A percentile compares a stretch with the other conserved stretches of the same genome.
Conservation (phyloP, 2,888 invertebrate species). For the Sarcophaga carnaria region DNA sequence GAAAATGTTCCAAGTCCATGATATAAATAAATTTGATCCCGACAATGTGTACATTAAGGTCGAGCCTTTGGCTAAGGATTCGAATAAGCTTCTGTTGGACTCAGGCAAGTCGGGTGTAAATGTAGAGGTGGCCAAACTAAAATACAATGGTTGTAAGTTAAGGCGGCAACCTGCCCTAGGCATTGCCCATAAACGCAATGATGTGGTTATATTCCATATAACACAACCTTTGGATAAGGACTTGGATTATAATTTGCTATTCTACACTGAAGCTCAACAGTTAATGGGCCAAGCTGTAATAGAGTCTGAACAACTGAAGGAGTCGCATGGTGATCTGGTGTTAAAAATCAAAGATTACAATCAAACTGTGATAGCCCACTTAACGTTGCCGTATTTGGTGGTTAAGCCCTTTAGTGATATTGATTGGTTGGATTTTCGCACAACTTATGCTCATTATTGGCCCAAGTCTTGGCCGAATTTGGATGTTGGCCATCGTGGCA, state of each 20-base stretch:
- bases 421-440: constrained; percentile 87
- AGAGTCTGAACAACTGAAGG: constrained; percentile 88
- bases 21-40: constrained; percentile 83
- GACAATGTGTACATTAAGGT: constrained; percentile 82
- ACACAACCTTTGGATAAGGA: constrained; percentile 75
- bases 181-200: constrained; percentile 75
- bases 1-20: constrained; percentile 85
- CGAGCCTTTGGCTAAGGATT: constrained; percentile 72
- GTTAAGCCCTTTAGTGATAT: constrained; percentile 76
- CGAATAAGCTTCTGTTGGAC: constrained; percentile 46
- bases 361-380: constrained; percentile 90
- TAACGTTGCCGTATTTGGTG: constrained; percentile 85
- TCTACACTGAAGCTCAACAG: constrained; percentile 72
- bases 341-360: constrained; percentile 87
- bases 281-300: constrained; percentile 94
- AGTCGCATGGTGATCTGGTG: constrained; percentile 88
- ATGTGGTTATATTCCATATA: constrained; percentile 78
- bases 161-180: constrained; percentile 75
- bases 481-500: constrained; percentile 97
- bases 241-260: constrained; percentile 70
- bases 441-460: constrained; percentile 93
- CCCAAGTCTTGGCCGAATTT: constrained; percentile 91
- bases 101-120: constrained; percentile 69
- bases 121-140: constrained; percentile 77
- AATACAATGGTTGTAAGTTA: constrained; percentile 76